Conservation (phyloP, 1,140 invertebrate species). For the Nasonia longicornis region DNA sequence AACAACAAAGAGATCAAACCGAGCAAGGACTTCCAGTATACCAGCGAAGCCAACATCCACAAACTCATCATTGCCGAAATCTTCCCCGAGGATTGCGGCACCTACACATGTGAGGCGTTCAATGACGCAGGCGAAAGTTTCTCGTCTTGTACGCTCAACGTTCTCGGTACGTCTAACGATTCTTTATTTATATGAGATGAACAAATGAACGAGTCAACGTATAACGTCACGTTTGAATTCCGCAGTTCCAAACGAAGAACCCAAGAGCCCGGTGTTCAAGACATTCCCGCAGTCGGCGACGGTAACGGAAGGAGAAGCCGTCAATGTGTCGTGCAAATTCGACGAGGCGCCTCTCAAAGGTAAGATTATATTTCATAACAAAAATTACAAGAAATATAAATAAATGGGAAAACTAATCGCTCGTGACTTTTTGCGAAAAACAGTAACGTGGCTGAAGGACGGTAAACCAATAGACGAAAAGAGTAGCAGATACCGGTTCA, state of each 20-base stretch:
- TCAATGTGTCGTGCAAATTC: constrained; percentile 84
- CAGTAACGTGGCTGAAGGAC: constrained; percentile 90
- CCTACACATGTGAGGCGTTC: constrained; percentile 96
- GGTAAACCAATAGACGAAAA: constrained; percentile 84
- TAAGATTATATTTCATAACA: constrained; percentile 50
- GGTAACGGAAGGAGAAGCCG: constrained; percentile 83
- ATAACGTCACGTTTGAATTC: constrained; percentile 4
- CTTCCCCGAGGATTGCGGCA: constrained; percentile 93
- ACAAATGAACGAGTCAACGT: not conserved
- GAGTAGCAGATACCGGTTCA: constrained; percentile 84
- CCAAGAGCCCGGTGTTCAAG: constrained; percentile 85
- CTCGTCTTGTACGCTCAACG: constrained; percentile 88
- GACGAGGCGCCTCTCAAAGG: constrained; percentile 77
- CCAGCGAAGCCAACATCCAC: constrained; percentile 90
- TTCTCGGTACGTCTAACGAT: constrained; percentile 71
- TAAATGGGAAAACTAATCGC: no score
- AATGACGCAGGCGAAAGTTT: constrained; percentile 95
- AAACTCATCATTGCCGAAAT: constrained; percentile 93
- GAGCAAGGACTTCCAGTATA: constrained; percentile 95
- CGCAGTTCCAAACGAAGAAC: constrained; percentile 88
- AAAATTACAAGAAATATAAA: not conserved
- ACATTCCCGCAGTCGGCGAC: constrained; percentile 92
- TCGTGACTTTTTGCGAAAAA: not conserved
- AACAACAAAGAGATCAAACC: constrained; percentile 97
- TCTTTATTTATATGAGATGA: not conserved